Evolutionary conservation across 2,113 vertebrate genomes (phyloP), one percentile per base, ranked within the genome.

Genomic region (Columbina picui): DNA sequence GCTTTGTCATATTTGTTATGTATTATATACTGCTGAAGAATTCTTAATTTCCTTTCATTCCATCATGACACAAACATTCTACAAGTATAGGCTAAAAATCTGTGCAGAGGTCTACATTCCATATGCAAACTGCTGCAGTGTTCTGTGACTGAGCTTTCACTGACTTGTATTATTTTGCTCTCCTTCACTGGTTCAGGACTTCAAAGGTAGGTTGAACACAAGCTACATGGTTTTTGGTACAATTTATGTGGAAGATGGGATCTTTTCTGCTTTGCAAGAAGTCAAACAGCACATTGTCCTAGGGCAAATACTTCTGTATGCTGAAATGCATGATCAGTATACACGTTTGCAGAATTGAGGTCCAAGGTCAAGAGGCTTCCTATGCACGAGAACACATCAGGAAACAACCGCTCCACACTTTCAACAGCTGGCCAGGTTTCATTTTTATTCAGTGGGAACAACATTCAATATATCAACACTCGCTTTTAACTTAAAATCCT

Each of bases 381-480:
- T 74, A 43, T 68, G 79, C 70, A 85, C 10, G 71, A 91, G 77
- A 34, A 27, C 84, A 57, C 69, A 89, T 1, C 16, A 91, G 90
- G 92, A 95, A 96, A 96, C 94, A 91, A 27, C 79, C 86, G 76
- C 79, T 59, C 76, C 64, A 60, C 34, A 6, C 88, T 90, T 53
- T 71, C 60, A 86, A n/a, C 93, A 96, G 88, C 71, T 96, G 92
- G 88, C 60, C 64, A 84, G 68, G 83, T 82, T 49, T 90, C 69
- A 27, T n/a, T 95, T 96, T 71, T 86, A 88, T 55, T 70, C 93
- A 64, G 56, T 60, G 79, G 30, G 75, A 94, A 56, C 29, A 77
- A 6, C 93, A 90, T 84, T 96, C 80, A 92, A 96, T 89, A 93
- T 29, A 93, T 97, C 96, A 97, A 92, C 95, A 95, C 94, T 88